Conservation (phyloP, 2,888 invertebrate species). For the Morpho deidamia region DNA sequence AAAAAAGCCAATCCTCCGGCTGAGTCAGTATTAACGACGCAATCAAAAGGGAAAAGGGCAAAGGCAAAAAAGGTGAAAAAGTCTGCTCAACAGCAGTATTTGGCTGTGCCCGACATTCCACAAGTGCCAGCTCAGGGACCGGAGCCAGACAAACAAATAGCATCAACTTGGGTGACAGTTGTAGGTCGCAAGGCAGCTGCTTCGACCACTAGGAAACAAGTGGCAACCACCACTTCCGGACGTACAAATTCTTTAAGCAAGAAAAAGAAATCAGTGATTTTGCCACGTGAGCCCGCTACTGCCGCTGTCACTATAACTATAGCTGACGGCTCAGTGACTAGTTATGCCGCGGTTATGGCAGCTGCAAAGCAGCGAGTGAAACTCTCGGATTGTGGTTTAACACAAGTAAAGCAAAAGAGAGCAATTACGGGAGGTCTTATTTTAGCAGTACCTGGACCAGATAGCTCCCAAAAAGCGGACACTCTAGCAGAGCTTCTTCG, state of each 20-base stretch:
- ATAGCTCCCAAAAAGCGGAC: slow-evolving; percentile 2
- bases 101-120: not conserved
- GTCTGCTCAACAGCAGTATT: not conserved
- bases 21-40: not conserved
- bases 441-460: not conserved
- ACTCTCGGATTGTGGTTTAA: not conserved
- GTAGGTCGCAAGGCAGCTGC: not conserved
- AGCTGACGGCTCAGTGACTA: not conserved
- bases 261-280: not conserved
- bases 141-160: not conserved
- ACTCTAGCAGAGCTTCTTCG: slow-evolving; percentile 1
- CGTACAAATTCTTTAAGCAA: not conserved
- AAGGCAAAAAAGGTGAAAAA: not conserved
- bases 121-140: not conserved
- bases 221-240: no score
- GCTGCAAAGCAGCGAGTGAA: not conserved
- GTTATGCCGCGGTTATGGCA: not conserved
- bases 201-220: not conserved
- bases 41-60: not conserved
- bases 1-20: not conserved
- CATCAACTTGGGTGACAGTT: not conserved
- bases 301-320: not conserved
- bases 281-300: not conserved
- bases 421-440: slow-evolving; percentile 9
- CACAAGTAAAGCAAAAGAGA: not conserved